These are phyloP conservation scores for Tricholauxania praeusta DNA, from an alignment of 2,888 invertebrate species.

Conservation along the genomic window DNA sequence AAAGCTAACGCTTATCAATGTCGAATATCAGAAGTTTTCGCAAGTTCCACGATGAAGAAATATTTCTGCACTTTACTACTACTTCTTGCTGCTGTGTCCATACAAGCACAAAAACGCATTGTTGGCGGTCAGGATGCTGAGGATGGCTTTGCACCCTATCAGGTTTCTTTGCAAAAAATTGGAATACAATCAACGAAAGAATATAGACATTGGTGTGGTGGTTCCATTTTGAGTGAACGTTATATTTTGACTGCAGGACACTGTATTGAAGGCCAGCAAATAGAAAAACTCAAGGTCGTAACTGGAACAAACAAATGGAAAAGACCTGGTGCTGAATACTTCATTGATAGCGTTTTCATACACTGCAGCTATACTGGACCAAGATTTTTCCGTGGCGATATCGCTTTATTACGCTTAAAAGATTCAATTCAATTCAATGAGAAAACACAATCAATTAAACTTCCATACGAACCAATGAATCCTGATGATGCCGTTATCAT, in stretches of 20 bases:
- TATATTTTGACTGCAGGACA: slow-evolving; percentile 56
- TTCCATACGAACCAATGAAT: too few species aligned
- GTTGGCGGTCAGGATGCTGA: too few species aligned
- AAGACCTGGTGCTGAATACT: slow-evolving; percentile 52
- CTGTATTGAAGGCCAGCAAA: slow-evolving; percentile 52
- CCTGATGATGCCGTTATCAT: too few species aligned
- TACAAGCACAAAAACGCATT: too few species aligned
- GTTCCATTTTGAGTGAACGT: slow-evolving; percentile 52
- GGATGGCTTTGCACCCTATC: slow-evolving; percentile 43
- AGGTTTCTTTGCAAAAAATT: slow-evolving; percentile 65
- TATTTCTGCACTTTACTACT: too few species aligned
- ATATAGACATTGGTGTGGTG: slow-evolving; percentile 59
- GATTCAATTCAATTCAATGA: slow-evolving; percentile 51
- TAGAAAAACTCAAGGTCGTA: slow-evolving; percentile 49
- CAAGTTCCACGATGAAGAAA: too few species aligned
- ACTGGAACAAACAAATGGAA: slow-evolving; percentile 57
- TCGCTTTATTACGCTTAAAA: slow-evolving; percentile 74
- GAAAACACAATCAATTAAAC: slow-evolving; percentile 70
- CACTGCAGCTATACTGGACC: slow-evolving; percentile 58
- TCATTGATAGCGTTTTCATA: slow-evolving; percentile 50
- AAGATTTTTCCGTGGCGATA: too few species aligned
- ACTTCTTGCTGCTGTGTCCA: too few species aligned
- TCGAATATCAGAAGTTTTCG: too few species aligned
- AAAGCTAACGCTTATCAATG: too few species aligned
- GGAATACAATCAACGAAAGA: too few species aligned